Percentiles rank a stretch among this genome's conserved stretches.
phyloP scores from a whole-genome alignment of 2,113 vertebrate genomes.

The Centropristis striata region DNA sequence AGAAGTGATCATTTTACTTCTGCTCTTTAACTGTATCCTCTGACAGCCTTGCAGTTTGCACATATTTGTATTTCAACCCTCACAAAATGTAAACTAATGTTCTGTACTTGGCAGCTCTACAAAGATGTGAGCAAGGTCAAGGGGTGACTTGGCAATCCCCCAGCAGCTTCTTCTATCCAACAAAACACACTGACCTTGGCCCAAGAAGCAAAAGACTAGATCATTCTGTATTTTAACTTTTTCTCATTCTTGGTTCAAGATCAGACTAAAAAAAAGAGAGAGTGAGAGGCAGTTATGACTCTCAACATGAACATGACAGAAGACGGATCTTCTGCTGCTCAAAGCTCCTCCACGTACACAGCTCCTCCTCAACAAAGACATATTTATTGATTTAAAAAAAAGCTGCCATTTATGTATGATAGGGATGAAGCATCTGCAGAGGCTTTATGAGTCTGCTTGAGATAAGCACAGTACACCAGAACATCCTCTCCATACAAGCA shows the following conservation, averaged over 20 bases:
- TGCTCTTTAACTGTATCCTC: not conserved
- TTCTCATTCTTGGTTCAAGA: not conserved
- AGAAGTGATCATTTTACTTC: not conserved
- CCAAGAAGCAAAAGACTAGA: not conserved
- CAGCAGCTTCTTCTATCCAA: not conserved
- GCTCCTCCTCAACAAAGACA: not conserved
- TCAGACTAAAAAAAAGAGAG: not conserved
- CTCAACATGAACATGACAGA: not conserved
- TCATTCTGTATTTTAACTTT: not conserved
- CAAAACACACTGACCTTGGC: not conserved
- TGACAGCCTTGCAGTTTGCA: not conserved
- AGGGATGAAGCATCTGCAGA: not conserved
- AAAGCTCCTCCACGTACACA: not conserved
- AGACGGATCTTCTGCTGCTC: not conserved
- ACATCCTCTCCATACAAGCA: not conserved
- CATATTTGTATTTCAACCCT: not conserved
- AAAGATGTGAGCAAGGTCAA: not conserved
- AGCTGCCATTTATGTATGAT: not conserved
- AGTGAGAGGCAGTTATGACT: not conserved
- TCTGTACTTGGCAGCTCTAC: not conserved
- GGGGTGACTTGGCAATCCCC: not conserved
- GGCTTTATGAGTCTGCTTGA: constrained; percentile 8
- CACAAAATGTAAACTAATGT: not conserved
- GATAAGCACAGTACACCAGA: constrained; percentile 9
- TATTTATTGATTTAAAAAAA: not conserved